Evolutionary conservation across 2,888 invertebrate species (phyloP).

Genomic region (Lepidochrysops patricia): DNA sequence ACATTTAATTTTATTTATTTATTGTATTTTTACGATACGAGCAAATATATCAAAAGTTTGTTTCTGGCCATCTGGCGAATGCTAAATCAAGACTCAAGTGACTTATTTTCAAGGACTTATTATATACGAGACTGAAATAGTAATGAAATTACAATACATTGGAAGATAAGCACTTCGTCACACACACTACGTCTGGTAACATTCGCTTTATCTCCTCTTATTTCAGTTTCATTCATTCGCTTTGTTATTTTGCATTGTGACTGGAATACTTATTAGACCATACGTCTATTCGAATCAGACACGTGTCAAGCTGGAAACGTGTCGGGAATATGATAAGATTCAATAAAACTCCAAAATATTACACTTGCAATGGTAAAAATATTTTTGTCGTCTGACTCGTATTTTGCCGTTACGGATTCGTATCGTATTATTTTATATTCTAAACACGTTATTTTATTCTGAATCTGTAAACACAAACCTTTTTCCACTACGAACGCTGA

Average conservation of each 20-base stretch:
- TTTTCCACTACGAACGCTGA: no score
- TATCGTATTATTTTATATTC: background rate
- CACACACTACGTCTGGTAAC: no score
- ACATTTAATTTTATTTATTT: background rate
- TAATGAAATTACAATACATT: background rate
- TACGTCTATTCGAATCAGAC: background rate
- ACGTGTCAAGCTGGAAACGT: constrained; percentile 8
- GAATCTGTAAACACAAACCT: no score
- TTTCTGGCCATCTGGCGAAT: background rate
- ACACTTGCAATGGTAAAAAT: background rate
- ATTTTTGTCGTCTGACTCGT: background rate
- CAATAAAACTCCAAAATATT: background rate
- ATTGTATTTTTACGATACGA: background rate
- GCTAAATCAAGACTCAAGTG: background rate
- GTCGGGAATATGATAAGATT: background rate
- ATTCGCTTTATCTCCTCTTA: background rate
- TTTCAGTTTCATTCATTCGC: constrained; percentile 8
- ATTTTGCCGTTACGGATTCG: background rate
- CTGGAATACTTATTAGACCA: constrained; percentile 4
- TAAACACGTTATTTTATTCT: no score
- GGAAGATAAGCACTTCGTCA: background rate
- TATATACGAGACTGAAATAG: background rate
- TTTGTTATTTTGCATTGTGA: background rate
- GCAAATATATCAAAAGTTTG: background rate
- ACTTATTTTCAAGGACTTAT: background rate